phyloP scores from a whole-genome alignment of 2,797 vertebrate species.

The Tympanoctomys barrerae region DNA sequence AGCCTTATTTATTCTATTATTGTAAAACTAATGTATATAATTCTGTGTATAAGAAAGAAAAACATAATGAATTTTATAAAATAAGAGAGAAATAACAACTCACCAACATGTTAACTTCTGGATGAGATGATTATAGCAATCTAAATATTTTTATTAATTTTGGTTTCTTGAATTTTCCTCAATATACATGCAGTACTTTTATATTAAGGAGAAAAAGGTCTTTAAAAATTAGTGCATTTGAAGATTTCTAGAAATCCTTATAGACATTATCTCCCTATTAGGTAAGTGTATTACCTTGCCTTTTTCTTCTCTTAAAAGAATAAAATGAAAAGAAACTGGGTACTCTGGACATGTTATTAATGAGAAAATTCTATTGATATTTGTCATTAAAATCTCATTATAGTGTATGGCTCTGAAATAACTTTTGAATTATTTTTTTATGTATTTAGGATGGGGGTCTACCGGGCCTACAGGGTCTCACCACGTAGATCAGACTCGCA shows the following conservation, averaged over 20 bases:
- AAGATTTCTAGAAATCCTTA: conserved; percentile 1
- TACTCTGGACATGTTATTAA: background rate
- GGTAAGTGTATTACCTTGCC: background rate
- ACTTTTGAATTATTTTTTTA: background rate
- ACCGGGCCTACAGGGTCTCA: too few relatives aligned
- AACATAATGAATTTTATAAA: background rate
- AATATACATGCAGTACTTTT: background rate
- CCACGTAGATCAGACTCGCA: too few relatives aligned
- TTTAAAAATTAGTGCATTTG: background rate
- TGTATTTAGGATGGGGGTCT: too few relatives aligned
- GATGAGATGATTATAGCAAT: background rate
- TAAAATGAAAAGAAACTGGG: conserved; percentile 15
- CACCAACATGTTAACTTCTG: background rate
- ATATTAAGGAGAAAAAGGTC: background rate
- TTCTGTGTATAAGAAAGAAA: background rate
- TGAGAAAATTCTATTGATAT: background rate
- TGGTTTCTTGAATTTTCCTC: background rate
- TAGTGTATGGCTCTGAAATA: background rate
- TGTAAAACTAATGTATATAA: background rate
- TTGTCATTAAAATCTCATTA: background rate
- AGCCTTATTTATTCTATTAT: conserved; percentile 2
- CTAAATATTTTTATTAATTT: background rate
- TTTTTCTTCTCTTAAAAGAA: background rate
- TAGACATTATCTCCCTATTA: background rate
- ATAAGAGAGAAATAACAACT: background rate